phyloP scores from a whole-genome alignment of 2,797 vertebrate genomes.

The Pachyuromys duprasi region DNA sequence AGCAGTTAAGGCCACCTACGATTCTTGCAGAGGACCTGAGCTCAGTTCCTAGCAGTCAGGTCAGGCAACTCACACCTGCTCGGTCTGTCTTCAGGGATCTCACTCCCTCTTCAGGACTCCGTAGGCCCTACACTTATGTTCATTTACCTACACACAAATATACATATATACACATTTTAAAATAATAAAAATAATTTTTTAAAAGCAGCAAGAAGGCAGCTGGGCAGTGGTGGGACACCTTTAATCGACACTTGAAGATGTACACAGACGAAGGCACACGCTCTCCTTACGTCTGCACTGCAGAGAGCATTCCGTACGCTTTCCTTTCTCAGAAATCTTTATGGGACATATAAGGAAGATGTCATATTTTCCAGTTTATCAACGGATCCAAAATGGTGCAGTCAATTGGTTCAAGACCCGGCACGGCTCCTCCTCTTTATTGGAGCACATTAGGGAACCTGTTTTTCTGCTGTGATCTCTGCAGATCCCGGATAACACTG shows the following conservation, averaged over 20 bases:
- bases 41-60: not conserved
- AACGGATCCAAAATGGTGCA: not conserved
- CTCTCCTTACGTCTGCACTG: not conserved
- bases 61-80: not conserved
- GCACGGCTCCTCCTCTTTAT: not conserved
- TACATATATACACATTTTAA: not conserved
- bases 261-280: too few relatives aligned
- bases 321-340: constrained; percentile 41
- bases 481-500: not conserved
- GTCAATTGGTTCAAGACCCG: not conserved
- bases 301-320: constrained; percentile 15
- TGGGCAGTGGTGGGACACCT: too few relatives aligned
- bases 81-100: not conserved
- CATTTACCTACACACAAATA: not conserved
- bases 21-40: not conserved
- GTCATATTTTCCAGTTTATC: not conserved
- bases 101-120: not conserved
- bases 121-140: too few relatives aligned
- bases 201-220: not conserved
- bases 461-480: not conserved
- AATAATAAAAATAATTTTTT: not conserved
- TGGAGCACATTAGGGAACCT: constrained; percentile 33
- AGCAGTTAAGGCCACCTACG: not conserved
- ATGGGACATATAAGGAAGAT: not conserved
- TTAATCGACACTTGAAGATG: too few relatives aligned